Conservation (phyloP, 2,113 vertebrate species). For the Choloepus hoffmanni region DNA sequence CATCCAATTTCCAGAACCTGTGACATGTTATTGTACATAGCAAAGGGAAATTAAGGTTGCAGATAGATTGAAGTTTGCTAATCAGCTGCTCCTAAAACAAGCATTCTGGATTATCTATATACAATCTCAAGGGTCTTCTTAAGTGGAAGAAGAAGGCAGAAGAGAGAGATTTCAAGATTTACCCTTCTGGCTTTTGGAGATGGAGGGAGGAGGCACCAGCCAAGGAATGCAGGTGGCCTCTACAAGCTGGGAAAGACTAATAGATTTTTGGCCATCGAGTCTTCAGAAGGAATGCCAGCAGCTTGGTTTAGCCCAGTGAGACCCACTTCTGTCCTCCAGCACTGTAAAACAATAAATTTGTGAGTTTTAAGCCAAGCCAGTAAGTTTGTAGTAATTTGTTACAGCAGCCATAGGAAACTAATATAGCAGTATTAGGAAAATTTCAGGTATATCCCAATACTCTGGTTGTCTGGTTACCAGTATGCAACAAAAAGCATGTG, state of each 20-base stretch:
- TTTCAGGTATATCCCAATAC: not conserved
- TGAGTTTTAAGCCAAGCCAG: not conserved
- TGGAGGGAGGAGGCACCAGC: not conserved
- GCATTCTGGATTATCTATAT: not conserved
- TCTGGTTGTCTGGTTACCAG: not conserved
- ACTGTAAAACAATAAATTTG: not conserved
- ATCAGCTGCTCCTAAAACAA: not conserved
- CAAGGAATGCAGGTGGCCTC: not conserved
- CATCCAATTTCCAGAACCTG: not conserved
- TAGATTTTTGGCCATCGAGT: not conserved
- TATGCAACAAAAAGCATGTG: not conserved
- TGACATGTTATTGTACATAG: not conserved
- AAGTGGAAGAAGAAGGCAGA: not conserved
- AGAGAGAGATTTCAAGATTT: not conserved
- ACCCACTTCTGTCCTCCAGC: not conserved
- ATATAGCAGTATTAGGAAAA: not conserved
- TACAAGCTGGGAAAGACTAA: not conserved
- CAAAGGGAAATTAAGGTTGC: not conserved
- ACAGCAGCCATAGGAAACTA: not conserved
- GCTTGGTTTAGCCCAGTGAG: no score
- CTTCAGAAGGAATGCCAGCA: no score
- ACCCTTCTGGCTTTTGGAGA: not conserved
- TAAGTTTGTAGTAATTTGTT: not conserved
- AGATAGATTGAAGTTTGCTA: not conserved
- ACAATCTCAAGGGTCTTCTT: not conserved